Percentiles rank a stretch among this genome's conserved stretches.
phyloP scores from a whole-genome alignment of 2,888 invertebrate genomes.

The Stenoptilia bipunctidactyla region DNA sequence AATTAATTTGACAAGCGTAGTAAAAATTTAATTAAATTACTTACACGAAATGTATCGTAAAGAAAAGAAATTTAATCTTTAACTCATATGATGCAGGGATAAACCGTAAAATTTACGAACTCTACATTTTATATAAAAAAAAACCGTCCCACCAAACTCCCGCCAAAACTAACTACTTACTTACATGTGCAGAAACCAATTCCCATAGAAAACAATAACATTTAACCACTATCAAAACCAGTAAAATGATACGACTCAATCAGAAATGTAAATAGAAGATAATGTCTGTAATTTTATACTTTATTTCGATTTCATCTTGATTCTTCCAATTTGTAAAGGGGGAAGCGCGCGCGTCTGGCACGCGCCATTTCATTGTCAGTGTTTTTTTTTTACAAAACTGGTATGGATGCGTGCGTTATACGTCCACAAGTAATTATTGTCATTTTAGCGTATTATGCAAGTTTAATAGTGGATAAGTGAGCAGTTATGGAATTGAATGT shows the following conservation, averaged over 20 bases:
- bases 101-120: too few species aligned
- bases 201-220: conserved; percentile 45
- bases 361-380: conserved; percentile 22
- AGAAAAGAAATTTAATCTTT: too few species aligned
- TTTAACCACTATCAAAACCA: conserved; percentile 24
- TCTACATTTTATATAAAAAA: too few species aligned
- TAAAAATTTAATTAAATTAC: too few species aligned
- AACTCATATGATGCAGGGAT: too few species aligned
- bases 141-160: too few species aligned
- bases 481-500: conserved; percentile 17
- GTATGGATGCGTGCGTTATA: neutral
- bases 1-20: too few species aligned
- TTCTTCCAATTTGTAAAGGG: conserved; percentile 23
- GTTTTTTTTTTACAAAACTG: neutral
- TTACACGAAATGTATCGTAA: too few species aligned
- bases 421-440: conserved; percentile 36
- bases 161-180: too few species aligned
- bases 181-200: conserved; percentile 37
- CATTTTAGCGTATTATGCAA: conserved; percentile 27
- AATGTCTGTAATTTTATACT: conserved; percentile 54
- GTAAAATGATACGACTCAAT: conserved; percentile 57
- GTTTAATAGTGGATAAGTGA: conserved; percentile 13
- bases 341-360: conserved; percentile 31
- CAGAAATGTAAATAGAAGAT: conserved; percentile 62
- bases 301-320: conserved; percentile 24